Evolutionary conservation across 2,888 invertebrate species (phyloP).

Genomic region (Ophion obscuratus): DNA sequence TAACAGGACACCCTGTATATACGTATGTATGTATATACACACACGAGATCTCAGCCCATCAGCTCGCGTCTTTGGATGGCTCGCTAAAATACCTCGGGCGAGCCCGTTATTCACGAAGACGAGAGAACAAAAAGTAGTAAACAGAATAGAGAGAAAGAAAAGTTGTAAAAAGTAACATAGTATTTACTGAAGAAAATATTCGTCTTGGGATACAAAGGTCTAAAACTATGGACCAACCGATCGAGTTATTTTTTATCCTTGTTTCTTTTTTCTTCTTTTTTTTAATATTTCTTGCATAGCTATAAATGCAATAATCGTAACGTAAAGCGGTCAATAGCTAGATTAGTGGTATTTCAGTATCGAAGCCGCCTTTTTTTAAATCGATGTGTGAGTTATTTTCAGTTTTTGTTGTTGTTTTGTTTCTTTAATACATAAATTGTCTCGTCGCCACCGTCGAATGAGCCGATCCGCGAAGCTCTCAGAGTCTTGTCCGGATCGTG

Average conservation of each 20-base stretch:
- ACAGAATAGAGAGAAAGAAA: conserved; percentile 14
- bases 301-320: conserved; percentile 60
- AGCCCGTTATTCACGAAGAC: background rate
- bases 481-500: conserved; percentile 31
- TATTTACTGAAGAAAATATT: conserved; percentile 66
- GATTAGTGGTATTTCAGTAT: conserved; percentile 30
- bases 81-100: background rate
- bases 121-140: conserved; percentile 2
- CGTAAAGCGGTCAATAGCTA: conserved; percentile 54
- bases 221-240: conserved; percentile 55
- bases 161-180: conserved; percentile 60
- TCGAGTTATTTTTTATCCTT: background rate
- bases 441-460: conserved; percentile 22
- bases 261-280: conserved; percentile 11
- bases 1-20: too few species aligned
- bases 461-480: conserved; percentile 23
- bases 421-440: conserved; percentile 28
- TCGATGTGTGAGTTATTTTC: conserved; percentile 51
- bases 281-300: conserved; percentile 43
- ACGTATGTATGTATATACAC: too few species aligned
- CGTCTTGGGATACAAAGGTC: conserved; percentile 63
- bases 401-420: conserved; percentile 10
- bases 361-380: conserved; percentile 28
- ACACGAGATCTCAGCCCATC: background rate
- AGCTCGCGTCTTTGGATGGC: background rate